Conservation (phyloP, 2,888 invertebrate genomes). For the Volucella zonaria region DNA sequence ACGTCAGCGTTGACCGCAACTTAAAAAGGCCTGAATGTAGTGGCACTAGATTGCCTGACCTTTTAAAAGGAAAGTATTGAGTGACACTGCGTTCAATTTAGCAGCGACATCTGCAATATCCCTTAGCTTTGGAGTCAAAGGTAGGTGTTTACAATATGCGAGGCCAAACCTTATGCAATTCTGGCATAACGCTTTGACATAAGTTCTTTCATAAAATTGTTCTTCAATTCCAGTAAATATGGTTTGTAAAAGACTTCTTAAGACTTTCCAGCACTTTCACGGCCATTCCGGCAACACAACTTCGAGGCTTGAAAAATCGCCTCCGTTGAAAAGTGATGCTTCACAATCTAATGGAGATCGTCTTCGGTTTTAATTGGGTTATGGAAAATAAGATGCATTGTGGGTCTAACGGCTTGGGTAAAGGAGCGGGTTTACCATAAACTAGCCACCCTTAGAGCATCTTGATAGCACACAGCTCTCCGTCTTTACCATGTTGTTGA, state of each 20-base stretch:
- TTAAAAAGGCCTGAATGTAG: constrained; percentile 5
- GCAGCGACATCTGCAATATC: not conserved
- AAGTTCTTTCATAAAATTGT: not conserved
- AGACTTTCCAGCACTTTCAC: not conserved
- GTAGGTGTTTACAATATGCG: constrained; percentile 9
- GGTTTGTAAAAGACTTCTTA: no score
- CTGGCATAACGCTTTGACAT: not conserved
- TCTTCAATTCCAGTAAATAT: not conserved
- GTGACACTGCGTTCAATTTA: not conserved
- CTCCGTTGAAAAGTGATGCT: no score
- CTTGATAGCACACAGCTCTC: no score
- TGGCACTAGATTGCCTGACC: not conserved
- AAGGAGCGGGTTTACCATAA: no score
- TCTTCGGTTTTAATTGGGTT: no score
- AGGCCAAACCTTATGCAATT: constrained; percentile 1
- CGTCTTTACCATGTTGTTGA: no score
- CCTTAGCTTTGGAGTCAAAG: not conserved
- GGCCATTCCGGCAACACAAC: no score
- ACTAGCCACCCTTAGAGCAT: no score
- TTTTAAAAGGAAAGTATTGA: not conserved
- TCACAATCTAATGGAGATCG: no score
- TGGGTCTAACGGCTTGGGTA: no score
- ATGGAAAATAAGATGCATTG: no score
- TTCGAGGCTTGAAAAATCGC: no score
- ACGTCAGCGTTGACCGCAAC: constrained; percentile 10